Evolutionary conservation across 1,140 invertebrate species (phyloP), one percentile per base, ranked within the genome.

Genomic region (Lepidurus arcticus): DNA sequence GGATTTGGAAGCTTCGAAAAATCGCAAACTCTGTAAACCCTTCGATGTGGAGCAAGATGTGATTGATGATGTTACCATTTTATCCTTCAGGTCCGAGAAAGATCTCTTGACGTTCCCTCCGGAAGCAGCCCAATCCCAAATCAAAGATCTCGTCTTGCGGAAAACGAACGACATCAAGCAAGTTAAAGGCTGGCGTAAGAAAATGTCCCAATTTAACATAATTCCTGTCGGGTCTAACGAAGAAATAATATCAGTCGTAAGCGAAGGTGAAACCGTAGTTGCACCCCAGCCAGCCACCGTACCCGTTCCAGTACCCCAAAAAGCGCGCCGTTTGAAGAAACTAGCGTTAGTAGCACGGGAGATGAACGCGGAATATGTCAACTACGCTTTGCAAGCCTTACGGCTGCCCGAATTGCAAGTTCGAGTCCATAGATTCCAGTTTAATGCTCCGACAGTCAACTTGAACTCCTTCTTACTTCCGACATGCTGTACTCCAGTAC

Each of bases 111-210:
- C 45, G 4, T 76, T 53, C 21, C 44, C 44, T 43, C 44, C 24
- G 10, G 16, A 65, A 76, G 8, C 42, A 47, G 11, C 21, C n/a
- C 13, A 13, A 9, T n/a, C 45, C 16, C 53, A 13, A 21, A n/a
- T 65, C 6, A 65, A 65, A 65, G 42, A 65, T 21, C 45, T 45
- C 45, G 34, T 45, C 8, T 47, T 76, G 21, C 24, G 44, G 21
- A 76, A 76, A 76, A 76, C 76, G 24, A 76, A 76, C 44, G 76
- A 76, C 8, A 53, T 76, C 16, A 76, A 42, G 34, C 76, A 76
- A 53, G 65, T 76, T 26, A 76, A 76, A 65, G 76, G 76, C 43
- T 76, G 76, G 76, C 24, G 76, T 7, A 47, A 47, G 16, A 76
- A 76, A 42, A 47, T 76, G 7, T 26, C 45, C 13, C 42, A 76